Evolutionary conservation across 2,888 invertebrate species (phyloP).

Genomic region (Stictocephala bisonia): DNA sequence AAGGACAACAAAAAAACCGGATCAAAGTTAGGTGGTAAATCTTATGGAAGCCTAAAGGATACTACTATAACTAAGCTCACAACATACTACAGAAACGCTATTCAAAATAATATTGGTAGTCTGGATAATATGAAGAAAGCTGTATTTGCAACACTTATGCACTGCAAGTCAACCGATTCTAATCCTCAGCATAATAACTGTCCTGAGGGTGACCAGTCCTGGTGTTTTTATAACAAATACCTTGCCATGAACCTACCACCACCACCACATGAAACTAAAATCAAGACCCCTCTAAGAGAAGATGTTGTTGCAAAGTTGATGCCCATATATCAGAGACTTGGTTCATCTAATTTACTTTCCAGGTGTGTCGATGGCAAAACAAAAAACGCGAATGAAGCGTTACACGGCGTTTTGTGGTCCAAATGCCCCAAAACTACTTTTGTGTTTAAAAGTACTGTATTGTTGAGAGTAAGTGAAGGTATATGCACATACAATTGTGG

Average conservation of each 20-base stretch:
- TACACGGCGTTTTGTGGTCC: conserved; percentile 18
- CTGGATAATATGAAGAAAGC: not conserved
- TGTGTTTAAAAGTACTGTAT: not conserved
- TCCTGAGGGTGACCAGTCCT: not conserved
- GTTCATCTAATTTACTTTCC: not conserved
- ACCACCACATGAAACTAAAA: not conserved
- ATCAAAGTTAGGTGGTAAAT: not conserved
- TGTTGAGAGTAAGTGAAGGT: conserved; percentile 14
- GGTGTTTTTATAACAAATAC: not conserved
- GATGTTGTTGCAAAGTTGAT: conserved; percentile 1
- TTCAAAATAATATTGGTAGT: not conserved
- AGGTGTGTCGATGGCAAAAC: conserved; percentile 15
- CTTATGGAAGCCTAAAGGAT: not conserved
- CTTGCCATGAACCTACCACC: not conserved
- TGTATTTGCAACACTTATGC: not conserved
- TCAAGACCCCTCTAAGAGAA: not conserved
- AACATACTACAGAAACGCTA: not conserved
- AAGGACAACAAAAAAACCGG: not conserved
- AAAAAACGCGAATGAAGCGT: conserved; percentile 13
- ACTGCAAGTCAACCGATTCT: not conserved
- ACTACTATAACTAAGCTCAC: conserved; percentile 1
- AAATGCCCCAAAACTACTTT: conserved; percentile 10
- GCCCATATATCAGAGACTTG: not conserved
- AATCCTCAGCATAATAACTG: not conserved
- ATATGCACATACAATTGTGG: conserved; percentile 11